phyloP scores from a whole-genome alignment of 2,797 vertebrate genomes.

The Macrochelys suwanniensis region DNA sequence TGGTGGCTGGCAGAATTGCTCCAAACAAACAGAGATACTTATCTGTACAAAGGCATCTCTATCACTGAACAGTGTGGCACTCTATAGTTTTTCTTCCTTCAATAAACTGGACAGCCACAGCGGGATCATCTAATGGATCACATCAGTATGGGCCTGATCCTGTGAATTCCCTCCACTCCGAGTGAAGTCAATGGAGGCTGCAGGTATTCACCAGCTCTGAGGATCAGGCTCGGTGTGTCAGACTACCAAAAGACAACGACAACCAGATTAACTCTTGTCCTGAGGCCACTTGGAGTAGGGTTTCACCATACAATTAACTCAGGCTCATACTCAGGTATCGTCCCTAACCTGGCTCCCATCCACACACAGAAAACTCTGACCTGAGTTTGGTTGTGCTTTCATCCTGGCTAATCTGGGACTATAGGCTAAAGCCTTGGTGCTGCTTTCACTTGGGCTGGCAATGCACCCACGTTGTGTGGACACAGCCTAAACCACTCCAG shows the following conservation, averaged over 20 bases:
- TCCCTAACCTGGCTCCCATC: not conserved
- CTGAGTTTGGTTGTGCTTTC: not conserved
- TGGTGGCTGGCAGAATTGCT: not conserved
- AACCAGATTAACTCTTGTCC: not conserved
- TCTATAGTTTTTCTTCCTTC: not conserved
- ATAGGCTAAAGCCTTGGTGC: not conserved
- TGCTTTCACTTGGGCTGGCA: not conserved
- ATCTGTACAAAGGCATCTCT: slow-evolving; percentile 7
- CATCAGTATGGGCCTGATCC: not conserved
- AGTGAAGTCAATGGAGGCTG: not conserved
- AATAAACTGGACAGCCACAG: slow-evolving; percentile 6
- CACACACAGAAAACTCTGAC: not conserved
- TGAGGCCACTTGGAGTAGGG: not conserved
- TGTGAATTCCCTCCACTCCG: not conserved
- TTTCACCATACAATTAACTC: not conserved
- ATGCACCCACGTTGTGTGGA: not conserved
- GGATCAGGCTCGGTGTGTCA: not conserved
- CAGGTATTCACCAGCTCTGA: not conserved
- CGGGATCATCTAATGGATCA: slow-evolving; percentile 1
- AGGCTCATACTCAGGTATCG: not conserved
- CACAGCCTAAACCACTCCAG: not conserved
- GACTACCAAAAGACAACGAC: not conserved
- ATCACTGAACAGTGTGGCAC: slow-evolving; percentile 32
- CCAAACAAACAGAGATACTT: slow-evolving; percentile 29
- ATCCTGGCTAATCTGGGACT: not conserved